Percentiles rank a stretch among this genome's conserved stretches.
Conservation (phyloP, 2,888 invertebrate species). For the Arctia plantaginis region DNA sequence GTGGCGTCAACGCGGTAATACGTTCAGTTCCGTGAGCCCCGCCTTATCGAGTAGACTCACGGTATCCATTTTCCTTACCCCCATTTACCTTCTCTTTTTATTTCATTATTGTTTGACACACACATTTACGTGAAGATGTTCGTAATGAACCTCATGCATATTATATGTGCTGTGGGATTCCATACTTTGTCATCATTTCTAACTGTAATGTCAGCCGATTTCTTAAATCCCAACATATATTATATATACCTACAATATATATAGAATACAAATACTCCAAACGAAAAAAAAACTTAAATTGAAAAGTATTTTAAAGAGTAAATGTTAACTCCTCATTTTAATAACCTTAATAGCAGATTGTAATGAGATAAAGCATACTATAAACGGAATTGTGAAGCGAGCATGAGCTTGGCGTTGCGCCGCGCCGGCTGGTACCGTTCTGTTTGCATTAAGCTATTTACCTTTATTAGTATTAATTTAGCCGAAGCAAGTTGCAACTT, state of each 20-base stretch:
- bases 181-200: too few relatives aligned
- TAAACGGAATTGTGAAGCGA: constrained; percentile 47
- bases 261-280: too few relatives aligned
- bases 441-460: constrained; percentile 73
- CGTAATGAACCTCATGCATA: not conserved
- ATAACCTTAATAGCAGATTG: constrained; percentile 27
- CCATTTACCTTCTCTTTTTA: not conserved
- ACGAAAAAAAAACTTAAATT: not conserved
- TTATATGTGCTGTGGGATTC: not conserved
- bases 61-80: not conserved
- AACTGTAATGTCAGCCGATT: too few relatives aligned
- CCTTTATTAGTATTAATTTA: constrained; percentile 79
- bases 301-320: constrained; percentile 6
- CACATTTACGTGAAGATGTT: not conserved
- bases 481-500: constrained; percentile 68
- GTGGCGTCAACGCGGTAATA: too few relatives aligned
- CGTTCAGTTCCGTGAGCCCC: not conserved
- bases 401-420: constrained; percentile 54
- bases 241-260: too few relatives aligned
- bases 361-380: constrained; percentile 51
- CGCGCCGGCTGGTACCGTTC: constrained; percentile 62
- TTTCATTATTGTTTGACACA: not conserved
- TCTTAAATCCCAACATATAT: too few relatives aligned
- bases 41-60: not conserved
- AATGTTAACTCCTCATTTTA: constrained; percentile 9